Conservation (phyloP, 2,797 vertebrate species). For the Otolemur crassicaudatus region DNA sequence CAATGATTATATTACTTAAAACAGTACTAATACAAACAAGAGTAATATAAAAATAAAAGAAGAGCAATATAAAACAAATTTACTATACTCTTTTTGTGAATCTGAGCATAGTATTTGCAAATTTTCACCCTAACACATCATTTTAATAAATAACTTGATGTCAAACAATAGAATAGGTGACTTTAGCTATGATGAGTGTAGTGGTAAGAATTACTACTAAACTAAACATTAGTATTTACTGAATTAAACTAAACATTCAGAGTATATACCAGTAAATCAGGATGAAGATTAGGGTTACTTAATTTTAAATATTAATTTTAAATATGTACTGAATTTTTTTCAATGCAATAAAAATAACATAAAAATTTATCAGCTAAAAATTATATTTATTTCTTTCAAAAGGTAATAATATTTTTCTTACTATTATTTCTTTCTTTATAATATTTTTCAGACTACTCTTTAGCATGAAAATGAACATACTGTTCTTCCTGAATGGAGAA, state of each 20-base stretch:
- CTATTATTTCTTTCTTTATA: neutral
- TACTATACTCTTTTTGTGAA: neutral
- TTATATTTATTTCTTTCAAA: neutral
- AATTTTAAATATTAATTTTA: neutral
- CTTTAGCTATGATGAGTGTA: neutral
- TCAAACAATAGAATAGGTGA: neutral
- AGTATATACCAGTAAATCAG: neutral
- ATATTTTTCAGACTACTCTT: neutral
- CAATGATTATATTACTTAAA: neutral
- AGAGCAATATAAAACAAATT: too few relatives aligned
- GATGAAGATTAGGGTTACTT: neutral
- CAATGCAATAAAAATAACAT: neutral
- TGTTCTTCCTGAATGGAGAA: constrained; percentile 54
- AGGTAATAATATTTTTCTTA: neutral
- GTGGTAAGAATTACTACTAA: too few relatives aligned
- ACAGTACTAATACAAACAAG: neutral
- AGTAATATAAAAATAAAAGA: too few relatives aligned
- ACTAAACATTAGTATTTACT: too few relatives aligned
- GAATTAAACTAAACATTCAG: neutral
- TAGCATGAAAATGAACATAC: neutral
- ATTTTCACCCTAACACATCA: neutral
- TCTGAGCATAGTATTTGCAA: neutral
- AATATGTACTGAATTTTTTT: neutral
- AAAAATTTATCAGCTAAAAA: neutral
- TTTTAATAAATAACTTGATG: neutral